phyloP scores from a whole-genome alignment of 2,888 invertebrate genomes.

The Pseudoips prasinana region DNA sequence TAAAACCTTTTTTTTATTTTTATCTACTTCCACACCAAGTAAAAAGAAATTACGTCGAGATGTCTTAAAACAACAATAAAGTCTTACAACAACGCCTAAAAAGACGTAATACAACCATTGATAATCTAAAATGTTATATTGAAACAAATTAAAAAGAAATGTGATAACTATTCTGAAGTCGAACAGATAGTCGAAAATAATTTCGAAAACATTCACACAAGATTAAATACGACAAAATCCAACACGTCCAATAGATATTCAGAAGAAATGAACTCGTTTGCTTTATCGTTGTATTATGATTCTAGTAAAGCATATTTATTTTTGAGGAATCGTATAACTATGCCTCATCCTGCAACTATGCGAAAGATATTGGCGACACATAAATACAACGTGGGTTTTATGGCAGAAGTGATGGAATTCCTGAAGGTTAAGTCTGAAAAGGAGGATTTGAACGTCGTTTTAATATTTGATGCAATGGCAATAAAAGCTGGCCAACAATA shows the following conservation, averaged over 20 bases:
- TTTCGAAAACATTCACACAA: conserved; percentile 13
- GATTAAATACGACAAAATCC: too few relatives aligned
- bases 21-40: too few relatives aligned
- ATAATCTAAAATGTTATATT: too few relatives aligned
- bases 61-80: too few relatives aligned
- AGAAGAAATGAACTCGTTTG: conserved; percentile 1
- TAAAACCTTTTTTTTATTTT: too few relatives aligned
- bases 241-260: conserved; percentile 2
- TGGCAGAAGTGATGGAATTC: conserved; percentile 10
- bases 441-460: conserved; percentile 9
- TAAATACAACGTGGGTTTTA: conserved; percentile 19
- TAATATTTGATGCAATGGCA: conserved; percentile 21
- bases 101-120: too few relatives aligned
- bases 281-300: conserved; percentile 14
- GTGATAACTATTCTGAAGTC: conserved; percentile 8
- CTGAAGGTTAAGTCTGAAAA: conserved; percentile 9
- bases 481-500: conserved; percentile 9
- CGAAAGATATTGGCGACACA: conserved; percentile 9
- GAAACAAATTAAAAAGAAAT: too few relatives aligned
- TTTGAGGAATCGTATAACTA: conserved; percentile 8
- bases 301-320: conserved; percentile 13
- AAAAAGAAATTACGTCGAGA: too few relatives aligned
- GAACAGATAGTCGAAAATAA: conserved; percentile 7
- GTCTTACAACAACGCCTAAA: conserved; percentile 5
- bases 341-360: conserved; percentile 10